Conservation (phyloP, 37 sponge, comb jelly and placozoan genomes). For the Cliona cf. orientalis region DNA sequence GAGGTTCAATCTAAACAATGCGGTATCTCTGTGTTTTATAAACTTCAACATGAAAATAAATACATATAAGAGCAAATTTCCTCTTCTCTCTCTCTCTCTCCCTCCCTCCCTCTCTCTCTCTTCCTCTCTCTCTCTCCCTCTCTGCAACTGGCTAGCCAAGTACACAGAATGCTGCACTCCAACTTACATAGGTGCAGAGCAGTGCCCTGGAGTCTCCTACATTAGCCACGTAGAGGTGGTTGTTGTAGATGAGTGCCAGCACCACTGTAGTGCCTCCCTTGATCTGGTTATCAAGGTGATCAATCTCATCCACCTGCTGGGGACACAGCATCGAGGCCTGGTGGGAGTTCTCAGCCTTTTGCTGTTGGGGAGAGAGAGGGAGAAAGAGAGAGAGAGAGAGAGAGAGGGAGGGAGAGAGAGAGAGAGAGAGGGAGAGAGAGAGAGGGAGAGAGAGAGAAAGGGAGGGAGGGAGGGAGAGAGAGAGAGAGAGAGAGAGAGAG, state of each 20-base stretch:
- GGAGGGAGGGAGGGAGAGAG: not conserved
- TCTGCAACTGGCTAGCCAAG: too few relatives aligned
- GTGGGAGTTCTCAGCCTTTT: slow-evolving; percentile 28
- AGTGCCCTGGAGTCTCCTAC: slow-evolving; percentile 81
- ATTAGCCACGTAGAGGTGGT: slow-evolving; percentile 83
- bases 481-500: not conserved
- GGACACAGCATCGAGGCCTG: slow-evolving; percentile 41
- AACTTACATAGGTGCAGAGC: slow-evolving; percentile 12
- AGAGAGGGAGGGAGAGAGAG: not conserved
- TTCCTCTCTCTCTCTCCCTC: too few relatives aligned
- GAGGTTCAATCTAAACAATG: too few relatives aligned
- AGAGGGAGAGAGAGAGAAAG: not conserved
- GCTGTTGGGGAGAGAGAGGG: slow-evolving; percentile 26
- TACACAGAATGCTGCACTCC: too few relatives aligned
- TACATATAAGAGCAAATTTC: too few relatives aligned
- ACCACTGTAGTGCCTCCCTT: slow-evolving; percentile 77
- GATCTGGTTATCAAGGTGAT: slow-evolving; percentile 62
- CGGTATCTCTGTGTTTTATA: too few relatives aligned
- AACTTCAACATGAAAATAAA: too few relatives aligned
- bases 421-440: slow-evolving; percentile 7
- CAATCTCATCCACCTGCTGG: slow-evolving; percentile 49
- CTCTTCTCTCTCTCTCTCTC: too few relatives aligned
- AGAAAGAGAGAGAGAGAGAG: too few relatives aligned
- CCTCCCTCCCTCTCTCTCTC: too few relatives aligned
- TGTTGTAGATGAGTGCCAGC: slow-evolving; percentile 50